Evolutionary conservation across 2,113 vertebrate genomes (phyloP).

Genomic region (Pterocles burchelli): DNA sequence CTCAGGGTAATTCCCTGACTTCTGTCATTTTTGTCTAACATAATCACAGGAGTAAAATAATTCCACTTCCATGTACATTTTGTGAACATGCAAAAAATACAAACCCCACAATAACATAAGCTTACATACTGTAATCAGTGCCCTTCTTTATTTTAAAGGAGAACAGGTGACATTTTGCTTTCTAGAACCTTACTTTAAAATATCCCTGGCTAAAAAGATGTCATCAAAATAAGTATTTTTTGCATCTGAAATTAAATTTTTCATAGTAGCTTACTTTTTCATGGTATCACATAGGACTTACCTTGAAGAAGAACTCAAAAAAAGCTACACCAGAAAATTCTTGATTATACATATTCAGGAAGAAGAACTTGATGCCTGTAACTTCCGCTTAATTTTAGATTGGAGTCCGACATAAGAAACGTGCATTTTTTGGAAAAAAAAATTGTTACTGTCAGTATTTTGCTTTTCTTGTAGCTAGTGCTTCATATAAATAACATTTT

Average conservation of each 20-base stretch:
- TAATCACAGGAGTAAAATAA: not conserved
- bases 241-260: not conserved
- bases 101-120: not conserved
- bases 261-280: not conserved
- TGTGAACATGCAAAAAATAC: constrained; percentile 4
- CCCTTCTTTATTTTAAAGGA: not conserved
- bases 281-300: not conserved
- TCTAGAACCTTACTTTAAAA: not conserved
- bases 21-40: not conserved
- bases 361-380: constrained; percentile 34
- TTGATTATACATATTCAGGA: constrained; percentile 1
- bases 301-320: not conserved
- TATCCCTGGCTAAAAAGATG: constrained; percentile 33
- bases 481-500: constrained; percentile 52
- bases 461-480: constrained; percentile 55
- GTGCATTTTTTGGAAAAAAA: constrained; percentile 31
- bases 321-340: constrained; percentile 14
- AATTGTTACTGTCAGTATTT: constrained; percentile 52
- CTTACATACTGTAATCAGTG: not conserved
- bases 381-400: constrained; percentile 57
- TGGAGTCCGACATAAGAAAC: constrained; percentile 49
- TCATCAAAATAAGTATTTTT: not conserved
- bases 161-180: not conserved
- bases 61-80: not conserved
- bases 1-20: constrained; percentile 28